Base-by-base conservation (phyloP, 2,888 invertebrate species). In the Chouioia cunea region DNA sequence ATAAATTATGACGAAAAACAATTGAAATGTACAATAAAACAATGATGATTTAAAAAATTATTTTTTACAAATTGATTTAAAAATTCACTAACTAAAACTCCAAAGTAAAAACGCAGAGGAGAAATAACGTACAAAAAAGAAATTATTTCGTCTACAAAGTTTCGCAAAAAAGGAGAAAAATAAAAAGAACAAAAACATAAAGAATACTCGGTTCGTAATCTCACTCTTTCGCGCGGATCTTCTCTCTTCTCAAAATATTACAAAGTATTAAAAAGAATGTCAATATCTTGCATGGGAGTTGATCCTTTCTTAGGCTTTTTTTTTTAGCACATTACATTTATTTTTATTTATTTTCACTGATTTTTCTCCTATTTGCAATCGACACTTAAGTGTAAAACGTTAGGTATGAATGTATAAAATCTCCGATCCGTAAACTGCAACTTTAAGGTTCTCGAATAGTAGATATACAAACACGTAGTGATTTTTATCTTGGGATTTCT, bases 371-470 rank as follows among this genome's bases (percentile, higher is more conserved):
- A 68, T 76, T 77, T 74, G 75, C 77, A 77, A 77, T 78, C 76
- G 79, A 79, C 78, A 77, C 81, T 82, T 81, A 80, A 63, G 53
- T 69, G 65, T 73, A 65, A 82, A 27, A 81, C 79, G 79, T 81
- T 82, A 82, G 77, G 79, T 85, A 85, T 81, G 84, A 85, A 85
- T 85, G 85, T 85, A 85, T 84, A 85, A 85, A 85, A 85, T 81
- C 79, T 83, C 79, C 77, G 59, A 50, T 62, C 60, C 47, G 54
- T 57, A 44, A 43, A 69, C 62, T 58, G 67, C 48, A 64, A 59
- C 44, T 27, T 44, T 71, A 71, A 54, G 27, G 6, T 3, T 27
- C 27, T 4, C 27, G 27, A 27, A 4, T 6, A 27, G 6, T 27
- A 27, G 27, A 27, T 27, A 27, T 27, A 27, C 27, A 6, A 27